Base-by-base conservation (phyloP, 30 jellyfish, hydroid and myxozoan genomes). In the Clytia hemisphaerica region DNA sequence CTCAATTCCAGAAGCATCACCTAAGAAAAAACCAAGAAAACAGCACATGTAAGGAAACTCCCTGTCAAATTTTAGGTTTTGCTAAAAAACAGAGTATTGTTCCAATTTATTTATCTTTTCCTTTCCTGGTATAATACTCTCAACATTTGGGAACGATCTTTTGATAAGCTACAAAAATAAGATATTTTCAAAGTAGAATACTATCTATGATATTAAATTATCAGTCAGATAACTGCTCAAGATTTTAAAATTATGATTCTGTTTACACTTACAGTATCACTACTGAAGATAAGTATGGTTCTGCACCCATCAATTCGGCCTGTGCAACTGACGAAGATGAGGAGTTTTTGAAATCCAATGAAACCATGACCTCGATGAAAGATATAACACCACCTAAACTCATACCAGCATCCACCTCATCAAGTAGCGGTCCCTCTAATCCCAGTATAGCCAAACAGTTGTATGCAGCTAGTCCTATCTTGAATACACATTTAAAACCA, bases 21-120 rank as follows among this genome's bases (percentile, higher is more conserved):
- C 98, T 40, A 65, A 93, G 37, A 89, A 89, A 49, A 89, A 89
- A 66, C 98, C 98, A 2, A 66, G 98, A 15, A 89, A 89, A 48
- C 98, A 89, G 75, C 75, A 74, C 42, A 93, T 89, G 98, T 89
- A 77, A 61, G 95, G 71, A 14, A 27, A 31, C 46, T 7, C 32
- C 29, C 44, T 9, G 14, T 50, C n/a, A 15, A 14, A 25, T 48
- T 70, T 3, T 32, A n/a, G 28, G 6, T 24, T 48, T 9, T 48
- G 21, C 32, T 2, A 9, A 48, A 2, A 19, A 3, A 9, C 9
- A 19, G 21, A 3, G n/a, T n/a, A n/a, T n/a, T n/a, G n/a, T n/a
- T n/a, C n/a, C n/a, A n/a, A n/a, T n/a, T n/a, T n/a, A n/a, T n/a
- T n/a, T n/a, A n/a, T n/a, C n/a, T n/a, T n/a, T n/a, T n/a, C n/a